phyloP scores from a whole-genome alignment of 2,888 invertebrate species.

The Folsomia candida region DNA sequence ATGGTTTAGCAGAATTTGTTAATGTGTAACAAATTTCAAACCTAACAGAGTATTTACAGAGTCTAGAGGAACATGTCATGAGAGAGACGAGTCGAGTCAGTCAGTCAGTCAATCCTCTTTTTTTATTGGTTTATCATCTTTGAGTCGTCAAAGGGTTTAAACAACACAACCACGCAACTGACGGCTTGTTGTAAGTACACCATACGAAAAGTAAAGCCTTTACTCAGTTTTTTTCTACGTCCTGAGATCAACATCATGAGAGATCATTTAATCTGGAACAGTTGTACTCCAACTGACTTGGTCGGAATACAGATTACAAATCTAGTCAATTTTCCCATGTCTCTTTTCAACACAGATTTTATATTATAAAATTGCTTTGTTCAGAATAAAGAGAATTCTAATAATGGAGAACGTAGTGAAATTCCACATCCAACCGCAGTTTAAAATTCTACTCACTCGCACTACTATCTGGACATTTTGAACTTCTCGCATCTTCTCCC shows the following conservation, averaged over 20 bases:
- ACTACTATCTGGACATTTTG: too few species aligned
- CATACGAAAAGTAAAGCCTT: background rate
- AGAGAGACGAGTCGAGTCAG: background rate
- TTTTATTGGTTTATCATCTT: background rate
- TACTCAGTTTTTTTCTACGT: background rate
- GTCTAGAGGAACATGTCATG: background rate
- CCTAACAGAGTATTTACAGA: background rate
- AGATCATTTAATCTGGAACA: conserved; percentile 9
- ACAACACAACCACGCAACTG: background rate
- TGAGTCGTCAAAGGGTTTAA: conserved; percentile 7
- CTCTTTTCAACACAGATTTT: too few species aligned
- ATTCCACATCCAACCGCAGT: background rate
- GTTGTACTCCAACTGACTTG: background rate
- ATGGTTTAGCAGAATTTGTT: background rate
- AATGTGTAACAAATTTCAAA: background rate
- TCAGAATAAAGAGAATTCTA: background rate
- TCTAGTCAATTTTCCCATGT: background rate
- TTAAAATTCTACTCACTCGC: background rate
- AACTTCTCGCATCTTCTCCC: too few species aligned
- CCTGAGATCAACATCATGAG: too few species aligned
- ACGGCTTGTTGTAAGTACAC: background rate
- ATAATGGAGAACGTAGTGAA: background rate
- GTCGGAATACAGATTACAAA: background rate
- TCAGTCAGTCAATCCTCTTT: conserved; percentile 11
- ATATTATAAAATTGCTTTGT: too few species aligned